A percentile compares a stretch with the other conserved stretches of the same genome.
Conservation (phyloP, 2,888 invertebrate genomes). For the Sympetrum striolatum region DNA sequence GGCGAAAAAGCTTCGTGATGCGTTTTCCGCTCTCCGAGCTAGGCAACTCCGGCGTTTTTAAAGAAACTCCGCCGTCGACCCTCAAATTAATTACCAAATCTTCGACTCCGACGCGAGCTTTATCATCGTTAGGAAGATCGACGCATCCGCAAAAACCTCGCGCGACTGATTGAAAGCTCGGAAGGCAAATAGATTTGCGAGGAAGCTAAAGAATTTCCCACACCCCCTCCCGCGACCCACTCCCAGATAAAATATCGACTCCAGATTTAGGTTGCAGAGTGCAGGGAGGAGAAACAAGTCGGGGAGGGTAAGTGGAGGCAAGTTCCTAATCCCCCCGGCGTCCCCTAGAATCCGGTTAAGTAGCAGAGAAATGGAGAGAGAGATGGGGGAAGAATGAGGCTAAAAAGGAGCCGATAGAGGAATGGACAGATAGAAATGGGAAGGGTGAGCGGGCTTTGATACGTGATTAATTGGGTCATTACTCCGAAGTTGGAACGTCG, state of each 20-base stretch:
- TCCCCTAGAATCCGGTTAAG: background rate
- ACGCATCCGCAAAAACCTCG: background rate
- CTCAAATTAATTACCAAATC: background rate
- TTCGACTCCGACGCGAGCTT: background rate
- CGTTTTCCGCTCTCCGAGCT: too few species aligned
- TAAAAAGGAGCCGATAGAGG: background rate
- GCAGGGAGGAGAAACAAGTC: background rate
- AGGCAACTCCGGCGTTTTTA: background rate
- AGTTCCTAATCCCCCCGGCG: background rate
- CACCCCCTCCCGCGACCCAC: background rate
- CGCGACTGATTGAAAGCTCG: slow-evolving; percentile 15
- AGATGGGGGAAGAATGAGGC: background rate
- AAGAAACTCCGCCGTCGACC: background rate
- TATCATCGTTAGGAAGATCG: slow-evolving; percentile 4
- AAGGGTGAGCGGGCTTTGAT: background rate
- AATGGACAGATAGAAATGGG: background rate
- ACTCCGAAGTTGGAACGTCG: background rate
- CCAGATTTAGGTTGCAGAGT: slow-evolving; percentile 1
- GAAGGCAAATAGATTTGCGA: slow-evolving; percentile 31
- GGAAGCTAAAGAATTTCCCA: slow-evolving; percentile 2
- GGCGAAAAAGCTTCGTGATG: too few species aligned
- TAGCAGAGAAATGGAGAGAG: background rate
- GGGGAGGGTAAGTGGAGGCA: background rate
- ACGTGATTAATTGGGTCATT: slow-evolving; percentile 34
- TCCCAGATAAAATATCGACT: background rate